These are phyloP conservation scores for Agapostemon virescens DNA, from an alignment of 2,888 invertebrate genomes.

Conservation along the genomic window DNA sequence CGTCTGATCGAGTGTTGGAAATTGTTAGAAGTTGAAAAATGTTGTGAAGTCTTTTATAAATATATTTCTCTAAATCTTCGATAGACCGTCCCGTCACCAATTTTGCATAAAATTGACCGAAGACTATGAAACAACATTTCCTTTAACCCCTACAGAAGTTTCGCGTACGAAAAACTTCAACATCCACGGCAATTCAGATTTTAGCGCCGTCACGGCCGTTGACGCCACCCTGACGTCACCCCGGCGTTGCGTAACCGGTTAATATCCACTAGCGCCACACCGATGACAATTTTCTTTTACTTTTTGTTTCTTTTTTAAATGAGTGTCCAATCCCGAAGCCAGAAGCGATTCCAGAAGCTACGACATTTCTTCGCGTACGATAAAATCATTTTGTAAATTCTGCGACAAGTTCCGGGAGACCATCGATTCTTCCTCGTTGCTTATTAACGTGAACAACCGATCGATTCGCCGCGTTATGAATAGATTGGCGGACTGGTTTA, in stretches of 20 bases:
- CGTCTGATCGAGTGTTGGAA: too few species aligned
- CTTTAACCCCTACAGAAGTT: background rate
- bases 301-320: too few species aligned
- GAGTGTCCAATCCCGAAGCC: too few species aligned
- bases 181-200: background rate
- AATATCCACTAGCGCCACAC: background rate
- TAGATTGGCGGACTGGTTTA: background rate
- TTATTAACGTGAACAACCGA: background rate
- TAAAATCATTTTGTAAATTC: background rate
- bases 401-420: background rate
- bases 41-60: too few species aligned
- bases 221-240: background rate
- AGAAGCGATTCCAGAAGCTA: background rate
- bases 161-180: background rate
- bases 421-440: background rate
- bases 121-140: background rate
- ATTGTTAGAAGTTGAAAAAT: too few species aligned
- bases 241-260: background rate
- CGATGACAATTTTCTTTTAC: background rate
- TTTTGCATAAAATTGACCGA: background rate
- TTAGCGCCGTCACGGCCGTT: background rate
- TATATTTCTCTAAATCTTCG: background rate
- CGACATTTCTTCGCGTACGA: background rate
- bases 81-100: background rate
- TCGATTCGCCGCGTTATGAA: constrained; percentile 5